Evolutionary conservation across 2,113 vertebrate genomes (phyloP).

Genomic region (Sialia sialis): DNA sequence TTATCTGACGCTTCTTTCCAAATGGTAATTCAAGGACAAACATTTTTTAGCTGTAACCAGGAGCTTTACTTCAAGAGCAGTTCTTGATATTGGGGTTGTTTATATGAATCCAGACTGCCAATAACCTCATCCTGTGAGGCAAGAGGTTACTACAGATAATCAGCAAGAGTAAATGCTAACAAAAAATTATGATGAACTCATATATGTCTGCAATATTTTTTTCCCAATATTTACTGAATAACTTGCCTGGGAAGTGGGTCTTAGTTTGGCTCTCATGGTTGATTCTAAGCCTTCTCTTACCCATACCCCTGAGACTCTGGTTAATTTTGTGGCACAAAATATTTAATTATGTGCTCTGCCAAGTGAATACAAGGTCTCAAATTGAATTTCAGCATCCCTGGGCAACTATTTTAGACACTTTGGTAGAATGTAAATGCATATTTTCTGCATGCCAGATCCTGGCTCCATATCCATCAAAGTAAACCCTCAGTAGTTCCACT

Average conservation of each 20-base stretch:
- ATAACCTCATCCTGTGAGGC: not conserved
- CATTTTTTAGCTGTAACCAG: not conserved
- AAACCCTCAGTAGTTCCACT: conserved; percentile 8
- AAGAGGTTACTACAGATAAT: not conserved
- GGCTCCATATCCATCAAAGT: not conserved
- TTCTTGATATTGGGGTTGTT: not conserved
- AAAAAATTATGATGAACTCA: not conserved
- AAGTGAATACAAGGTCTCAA: conserved; percentile 30
- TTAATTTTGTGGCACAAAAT: conserved; percentile 39
- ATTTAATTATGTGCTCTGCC: conserved; percentile 34
- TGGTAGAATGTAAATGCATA: not conserved
- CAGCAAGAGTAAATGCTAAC: not conserved
- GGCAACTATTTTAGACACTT: conserved; percentile 42
- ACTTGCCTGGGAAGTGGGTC: conserved; percentile 12
- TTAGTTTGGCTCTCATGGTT: conserved; percentile 22
- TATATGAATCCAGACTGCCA: not conserved
- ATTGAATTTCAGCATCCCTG: conserved; percentile 16
- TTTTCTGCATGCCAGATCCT: conserved; percentile 15
- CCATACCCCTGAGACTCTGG: not conserved
- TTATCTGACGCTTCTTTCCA: not conserved
- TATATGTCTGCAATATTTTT: not conserved
- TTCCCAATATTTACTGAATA: not conserved
- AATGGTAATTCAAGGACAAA: not conserved
- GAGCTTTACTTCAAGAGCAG: not conserved
- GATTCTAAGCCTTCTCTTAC: not conserved